phyloP scores from a whole-genome alignment of 92 coral and sea anemone genomes.

The Nematostella vectensis region DNA sequence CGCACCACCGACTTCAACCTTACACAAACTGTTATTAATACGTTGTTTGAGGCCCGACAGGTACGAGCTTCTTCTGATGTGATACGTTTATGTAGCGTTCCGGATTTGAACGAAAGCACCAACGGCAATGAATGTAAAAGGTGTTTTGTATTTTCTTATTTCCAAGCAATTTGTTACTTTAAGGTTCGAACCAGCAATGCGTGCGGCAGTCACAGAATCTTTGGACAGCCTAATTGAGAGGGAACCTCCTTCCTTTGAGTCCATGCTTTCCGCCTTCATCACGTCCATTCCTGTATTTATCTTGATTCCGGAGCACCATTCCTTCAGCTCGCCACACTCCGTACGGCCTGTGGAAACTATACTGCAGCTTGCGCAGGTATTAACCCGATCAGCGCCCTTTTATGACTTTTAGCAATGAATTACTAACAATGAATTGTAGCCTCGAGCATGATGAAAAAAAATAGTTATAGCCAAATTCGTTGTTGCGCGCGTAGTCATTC shows the following conservation, averaged over 20 bases:
- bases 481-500: background rate
- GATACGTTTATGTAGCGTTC: background rate
- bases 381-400: too few relatives aligned
- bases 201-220: constrained; percentile 42
- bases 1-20: constrained; percentile 5
- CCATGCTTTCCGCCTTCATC: constrained; percentile 47
- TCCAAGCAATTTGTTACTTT: too few relatives aligned
- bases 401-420: background rate
- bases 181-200: constrained; percentile 64
- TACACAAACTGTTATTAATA: constrained; percentile 61
- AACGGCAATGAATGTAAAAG: too few relatives aligned
- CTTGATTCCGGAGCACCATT: constrained; percentile 50
- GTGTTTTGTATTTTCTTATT: too few relatives aligned
- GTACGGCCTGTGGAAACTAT: constrained; percentile 54
- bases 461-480: too few relatives aligned
- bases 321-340: constrained; percentile 38
- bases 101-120: background rate
- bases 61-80: constrained; percentile 1
- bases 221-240: constrained; percentile 59
- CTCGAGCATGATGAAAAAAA: background rate
- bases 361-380: constrained; percentile 73
- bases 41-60: constrained; percentile 81
- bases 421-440: background rate
- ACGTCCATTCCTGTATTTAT: constrained; percentile 80
- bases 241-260: constrained; percentile 48